Base-by-base conservation (phyloP, 2,888 invertebrate genomes). In the Cosmia pyralina region DNA sequence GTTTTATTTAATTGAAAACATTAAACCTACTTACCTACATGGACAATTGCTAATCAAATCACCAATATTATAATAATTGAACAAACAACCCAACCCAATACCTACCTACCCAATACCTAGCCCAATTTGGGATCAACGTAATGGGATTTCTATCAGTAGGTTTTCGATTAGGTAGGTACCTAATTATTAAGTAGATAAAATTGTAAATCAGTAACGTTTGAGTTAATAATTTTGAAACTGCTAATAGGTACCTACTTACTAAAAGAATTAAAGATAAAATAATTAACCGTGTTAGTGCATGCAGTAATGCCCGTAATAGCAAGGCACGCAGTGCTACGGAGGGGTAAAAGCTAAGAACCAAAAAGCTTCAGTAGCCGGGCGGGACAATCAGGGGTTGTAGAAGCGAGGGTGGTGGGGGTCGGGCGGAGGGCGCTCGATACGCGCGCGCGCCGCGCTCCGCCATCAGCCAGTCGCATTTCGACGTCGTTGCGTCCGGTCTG, bases 371-470 rank as follows among this genome's bases (percentile, higher is more conserved):
- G 85, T 82, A 86, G 89, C 90, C 86, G 88, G 89, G 85, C 87
- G 89, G 88, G 89, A 88, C 89, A 90, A 90, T 90, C 89, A 91
- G 92, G 92, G 93, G 93, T 92, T 91, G 91, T 86, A 83, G 87
- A 84, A 82, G 92, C 91, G 93, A 91, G 94, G 93, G 93, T 89
- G 93, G 91, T 85, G 89, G 90, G 92, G 92, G 90, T 84, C 90
- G 91, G 92, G 92, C 92, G 92, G 90, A 89, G 90, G 85, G 90
- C 95, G 95, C 90, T 95, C 95, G 92, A 96, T 95, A 95, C 94
- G 95, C 95, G 95, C 95, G 94, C 95, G 96, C 96, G 94, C 95
- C 88, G 88, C 87, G 88, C 87, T 85, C 79, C 84, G 79, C 82
- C 81, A 77, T 78, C 86, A 81, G 87, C 88, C 93, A 95, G 95